These are phyloP conservation scores for Numenius arquata DNA, from an alignment of 2,113 vertebrate genomes.

Conservation along the genomic window DNA sequence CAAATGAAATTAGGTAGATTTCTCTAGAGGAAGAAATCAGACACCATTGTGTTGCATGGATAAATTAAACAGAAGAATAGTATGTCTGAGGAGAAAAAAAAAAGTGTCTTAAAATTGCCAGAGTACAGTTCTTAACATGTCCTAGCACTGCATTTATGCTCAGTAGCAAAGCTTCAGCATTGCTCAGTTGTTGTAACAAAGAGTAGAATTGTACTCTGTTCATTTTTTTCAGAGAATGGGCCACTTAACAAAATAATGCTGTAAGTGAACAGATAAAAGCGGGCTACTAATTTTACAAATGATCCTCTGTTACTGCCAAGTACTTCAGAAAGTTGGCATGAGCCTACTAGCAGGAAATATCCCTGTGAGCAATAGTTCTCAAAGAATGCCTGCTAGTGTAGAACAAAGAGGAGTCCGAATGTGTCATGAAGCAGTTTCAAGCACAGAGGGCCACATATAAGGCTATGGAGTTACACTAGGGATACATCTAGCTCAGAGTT, in stretches of 20 bases:
- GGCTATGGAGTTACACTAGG: not conserved
- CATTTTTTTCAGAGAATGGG: not conserved
- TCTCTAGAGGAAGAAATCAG: conserved; percentile 24
- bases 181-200: not conserved
- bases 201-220: not conserved
- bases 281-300: conserved; percentile 46
- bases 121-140: not conserved
- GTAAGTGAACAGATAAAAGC: conserved; percentile 24
- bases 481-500: not conserved
- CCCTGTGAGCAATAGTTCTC: not conserved
- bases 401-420: conserved; percentile 6
- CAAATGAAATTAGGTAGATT: conserved; percentile 11
- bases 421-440: not conserved
- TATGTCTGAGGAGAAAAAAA: not conserved
- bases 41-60: not conserved
- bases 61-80: conserved; percentile 34
- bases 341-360: not conserved
- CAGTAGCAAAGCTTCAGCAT: not conserved
- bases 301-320: conserved; percentile 13
- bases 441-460: not conserved
- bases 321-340: conserved; percentile 16
- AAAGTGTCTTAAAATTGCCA: not conserved
- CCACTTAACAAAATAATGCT: conserved; percentile 29
- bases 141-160: not conserved
- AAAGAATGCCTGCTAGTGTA: not conserved